Percentiles rank a stretch among this genome's conserved stretches.
phyloP scores from a whole-genome alignment of 2,797 vertebrate species.

The Choloepus didactylus region DNA sequence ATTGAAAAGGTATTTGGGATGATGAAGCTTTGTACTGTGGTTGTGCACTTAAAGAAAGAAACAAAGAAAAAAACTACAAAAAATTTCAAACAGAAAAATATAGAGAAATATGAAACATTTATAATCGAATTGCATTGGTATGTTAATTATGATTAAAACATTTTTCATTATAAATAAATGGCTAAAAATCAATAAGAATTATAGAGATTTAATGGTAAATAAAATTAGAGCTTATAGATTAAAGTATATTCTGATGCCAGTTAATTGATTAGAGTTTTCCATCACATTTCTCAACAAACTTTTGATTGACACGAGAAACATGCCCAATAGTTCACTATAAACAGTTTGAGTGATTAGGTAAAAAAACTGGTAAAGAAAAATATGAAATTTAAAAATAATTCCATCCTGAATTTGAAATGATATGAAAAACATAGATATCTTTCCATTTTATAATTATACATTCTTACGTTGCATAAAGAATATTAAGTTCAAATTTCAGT shows the following conservation, averaged over 20 bases:
- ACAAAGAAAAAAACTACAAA: neutral
- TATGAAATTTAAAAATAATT: constrained; percentile 43
- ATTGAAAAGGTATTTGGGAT: constrained; percentile 52
- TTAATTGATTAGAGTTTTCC: neutral
- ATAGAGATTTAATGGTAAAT: constrained; percentile 29
- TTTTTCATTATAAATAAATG: constrained; percentile 35
- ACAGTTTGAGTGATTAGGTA: neutral
- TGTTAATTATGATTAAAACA: neutral
- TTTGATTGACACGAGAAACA: constrained; percentile 41
- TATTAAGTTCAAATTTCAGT: constrained; percentile 54
- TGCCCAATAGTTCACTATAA: neutral
- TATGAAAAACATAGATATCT: neutral
- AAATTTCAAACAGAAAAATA: constrained; percentile 34
- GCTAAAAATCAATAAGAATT: neutral
- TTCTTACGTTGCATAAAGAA: neutral
- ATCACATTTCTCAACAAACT: constrained; percentile 15
- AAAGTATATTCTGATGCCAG: constrained; percentile 18
- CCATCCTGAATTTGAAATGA: neutral
- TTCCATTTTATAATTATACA: constrained; percentile 1
- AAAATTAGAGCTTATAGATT: constrained; percentile 1
- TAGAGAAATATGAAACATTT: neutral
- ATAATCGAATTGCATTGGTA: constrained; percentile 35
- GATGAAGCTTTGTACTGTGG: neutral
- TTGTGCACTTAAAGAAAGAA: constrained; percentile 23
- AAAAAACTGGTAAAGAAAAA: constrained; percentile 28